phyloP scores from a whole-genome alignment of 2,888 invertebrate species.

The Coremacera marginata region DNA sequence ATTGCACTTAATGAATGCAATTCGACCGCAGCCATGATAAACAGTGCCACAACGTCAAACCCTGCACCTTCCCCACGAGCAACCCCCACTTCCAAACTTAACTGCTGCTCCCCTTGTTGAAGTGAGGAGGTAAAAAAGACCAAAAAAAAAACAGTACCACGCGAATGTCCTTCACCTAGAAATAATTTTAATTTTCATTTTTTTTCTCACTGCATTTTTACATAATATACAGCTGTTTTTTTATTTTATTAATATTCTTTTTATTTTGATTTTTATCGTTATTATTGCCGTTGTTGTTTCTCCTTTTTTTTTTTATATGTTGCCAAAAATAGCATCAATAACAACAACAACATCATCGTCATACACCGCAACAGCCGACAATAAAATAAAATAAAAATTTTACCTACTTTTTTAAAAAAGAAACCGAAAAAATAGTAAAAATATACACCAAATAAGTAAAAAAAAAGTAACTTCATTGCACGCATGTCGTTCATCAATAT shows the following conservation, averaged over 20 bases:
- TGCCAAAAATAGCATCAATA: conserved; percentile 43
- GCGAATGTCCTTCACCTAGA: conserved; percentile 55
- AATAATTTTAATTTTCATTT: conserved; percentile 57
- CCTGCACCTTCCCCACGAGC: background rate
- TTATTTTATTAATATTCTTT: background rate
- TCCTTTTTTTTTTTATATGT: conserved; percentile 36
- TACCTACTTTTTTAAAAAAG: conserved; percentile 13
- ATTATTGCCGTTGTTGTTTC: conserved; percentile 36
- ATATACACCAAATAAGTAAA: conserved; percentile 44
- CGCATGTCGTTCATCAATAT: conserved; percentile 60
- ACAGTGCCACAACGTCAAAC: background rate
- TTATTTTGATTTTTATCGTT: conserved; percentile 7
- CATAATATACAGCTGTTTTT: conserved; percentile 26
- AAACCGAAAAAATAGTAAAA: conserved; percentile 45
- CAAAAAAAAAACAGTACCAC: background rate
- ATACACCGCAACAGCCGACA: conserved; percentile 35
- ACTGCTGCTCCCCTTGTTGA: background rate
- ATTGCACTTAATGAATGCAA: conserved; percentile 61
- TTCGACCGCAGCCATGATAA: conserved; percentile 13
- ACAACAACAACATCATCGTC: conserved; percentile 28
- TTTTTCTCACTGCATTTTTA: conserved; percentile 37
- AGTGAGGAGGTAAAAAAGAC: background rate
- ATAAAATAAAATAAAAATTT: conserved; percentile 44
- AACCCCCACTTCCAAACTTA: background rate
- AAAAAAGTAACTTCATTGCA: conserved; percentile 41